phyloP scores from a whole-genome alignment of 2,113 vertebrate genomes.

The Mustela nigripes region DNA sequence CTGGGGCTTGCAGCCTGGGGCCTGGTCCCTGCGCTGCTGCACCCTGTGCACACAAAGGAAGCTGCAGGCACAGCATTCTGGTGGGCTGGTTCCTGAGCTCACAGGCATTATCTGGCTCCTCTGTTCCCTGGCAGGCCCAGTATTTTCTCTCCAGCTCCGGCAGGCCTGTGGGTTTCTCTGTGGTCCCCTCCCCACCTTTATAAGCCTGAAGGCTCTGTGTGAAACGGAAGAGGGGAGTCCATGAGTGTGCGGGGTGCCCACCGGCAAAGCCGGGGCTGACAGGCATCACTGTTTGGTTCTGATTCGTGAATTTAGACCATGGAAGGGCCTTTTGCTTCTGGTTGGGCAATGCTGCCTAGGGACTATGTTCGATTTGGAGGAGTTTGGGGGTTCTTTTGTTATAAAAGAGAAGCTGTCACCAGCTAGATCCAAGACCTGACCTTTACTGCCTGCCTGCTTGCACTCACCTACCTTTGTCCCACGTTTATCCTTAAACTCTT shows the following conservation, averaged over 20 bases:
- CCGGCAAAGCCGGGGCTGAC: neutral
- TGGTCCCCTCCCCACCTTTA: neutral
- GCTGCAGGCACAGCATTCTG: conserved; percentile 62
- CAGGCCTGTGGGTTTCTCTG: neutral
- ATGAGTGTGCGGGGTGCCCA: neutral
- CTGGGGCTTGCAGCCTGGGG: conserved; percentile 3
- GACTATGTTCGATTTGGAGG: neutral
- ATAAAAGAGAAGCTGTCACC: neutral
- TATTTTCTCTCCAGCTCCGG: neutral
- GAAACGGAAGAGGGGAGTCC: neutral
- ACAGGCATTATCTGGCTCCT: conserved; percentile 61
- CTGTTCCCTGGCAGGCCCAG: conserved; percentile 73
- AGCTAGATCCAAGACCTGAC: neutral
- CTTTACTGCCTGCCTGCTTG: neutral
- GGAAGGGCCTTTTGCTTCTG: neutral
- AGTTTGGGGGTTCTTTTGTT: neutral
- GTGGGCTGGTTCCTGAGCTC: conserved; percentile 82
- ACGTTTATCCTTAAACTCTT: neutral
- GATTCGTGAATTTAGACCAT: neutral
- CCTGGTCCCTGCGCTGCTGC: neutral
- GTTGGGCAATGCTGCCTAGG: neutral
- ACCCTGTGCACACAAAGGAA: conserved; percentile 57
- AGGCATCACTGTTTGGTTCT: neutral
- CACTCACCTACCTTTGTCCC: neutral
- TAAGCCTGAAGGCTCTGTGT: neutral